phyloP scores from a whole-genome alignment of 2,888 invertebrate genomes.

The Thalpophila matura region DNA sequence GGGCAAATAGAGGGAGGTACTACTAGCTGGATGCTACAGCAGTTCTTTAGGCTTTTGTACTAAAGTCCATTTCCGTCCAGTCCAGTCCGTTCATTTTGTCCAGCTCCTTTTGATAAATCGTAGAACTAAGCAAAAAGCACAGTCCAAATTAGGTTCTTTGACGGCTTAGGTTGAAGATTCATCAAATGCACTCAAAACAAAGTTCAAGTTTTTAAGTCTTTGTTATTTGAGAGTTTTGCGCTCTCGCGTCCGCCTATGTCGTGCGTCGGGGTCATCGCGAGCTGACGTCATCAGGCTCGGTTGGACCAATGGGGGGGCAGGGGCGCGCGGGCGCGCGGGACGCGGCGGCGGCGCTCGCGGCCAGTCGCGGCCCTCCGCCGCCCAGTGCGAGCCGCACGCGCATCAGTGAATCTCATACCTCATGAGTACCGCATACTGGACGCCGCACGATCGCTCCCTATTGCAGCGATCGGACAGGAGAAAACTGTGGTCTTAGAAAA shows the following conservation, averaged over 20 bases:
- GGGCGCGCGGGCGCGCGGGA: constrained; percentile 63
- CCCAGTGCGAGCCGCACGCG: constrained; percentile 79
- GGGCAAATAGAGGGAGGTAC: too few relatives aligned
- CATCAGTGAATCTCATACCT: constrained; percentile 65
- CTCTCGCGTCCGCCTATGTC: constrained; percentile 57
- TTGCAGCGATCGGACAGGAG: constrained; percentile 65
- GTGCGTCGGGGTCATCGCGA: constrained; percentile 69
- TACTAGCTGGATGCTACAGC: too few relatives aligned
- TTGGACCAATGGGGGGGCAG: constrained; percentile 74
- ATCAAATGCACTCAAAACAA: constrained; percentile 8
- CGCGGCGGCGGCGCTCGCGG: constrained; percentile 73
- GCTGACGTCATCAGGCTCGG: constrained; percentile 84
- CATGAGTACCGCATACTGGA: constrained; percentile 71
- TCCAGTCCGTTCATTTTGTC: too few relatives aligned
- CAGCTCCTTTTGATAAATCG: too few relatives aligned
- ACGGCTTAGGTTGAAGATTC: background rate
- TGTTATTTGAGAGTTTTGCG: constrained; percentile 25
- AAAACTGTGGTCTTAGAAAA: constrained; percentile 45
- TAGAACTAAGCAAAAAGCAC: too few relatives aligned
- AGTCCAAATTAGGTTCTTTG: background rate
- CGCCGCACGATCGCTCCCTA: constrained; percentile 85
- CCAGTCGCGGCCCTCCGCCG: constrained; percentile 81
- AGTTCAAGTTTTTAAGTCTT: constrained; percentile 18
- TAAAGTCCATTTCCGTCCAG: too few relatives aligned
- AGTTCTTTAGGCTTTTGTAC: too few relatives aligned